A percentile compares a stretch with the other conserved stretches of the same genome.
Evolutionary conservation across 53 echinoderm and acorn worm species (phyloP).

Genomic region (Glandiceps talaboti): DNA sequence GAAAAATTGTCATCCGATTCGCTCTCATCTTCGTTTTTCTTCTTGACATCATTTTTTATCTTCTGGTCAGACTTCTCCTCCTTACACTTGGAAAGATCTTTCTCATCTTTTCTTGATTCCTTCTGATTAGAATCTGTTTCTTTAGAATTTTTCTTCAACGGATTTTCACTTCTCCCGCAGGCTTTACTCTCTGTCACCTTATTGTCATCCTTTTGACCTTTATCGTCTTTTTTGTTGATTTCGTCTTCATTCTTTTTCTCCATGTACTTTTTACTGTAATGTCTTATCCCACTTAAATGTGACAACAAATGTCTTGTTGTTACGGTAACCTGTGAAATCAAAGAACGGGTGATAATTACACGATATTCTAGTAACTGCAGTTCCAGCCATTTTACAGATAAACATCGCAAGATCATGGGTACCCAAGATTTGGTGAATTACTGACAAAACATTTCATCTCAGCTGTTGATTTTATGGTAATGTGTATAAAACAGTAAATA

Average conservation of each 20-base stretch:
- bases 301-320: slow-evolving; percentile 76
- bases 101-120: slow-evolving; percentile 6
- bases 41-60: not conserved
- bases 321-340: slow-evolving; percentile 35
- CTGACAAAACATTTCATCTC: no score
- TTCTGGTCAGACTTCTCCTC: not conserved
- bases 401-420: no score
- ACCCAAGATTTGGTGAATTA: no score
- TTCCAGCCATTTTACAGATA: no score
- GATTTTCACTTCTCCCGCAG: slow-evolving; percentile 13
- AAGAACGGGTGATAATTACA: no score
- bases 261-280: slow-evolving; percentile 68
- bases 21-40: not conserved
- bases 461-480: no score
- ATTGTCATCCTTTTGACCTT: slow-evolving; percentile 4
- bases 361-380: no score
- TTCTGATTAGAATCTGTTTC: not conserved
- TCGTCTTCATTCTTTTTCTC: slow-evolving; percentile 6
- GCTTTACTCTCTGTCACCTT: no score
- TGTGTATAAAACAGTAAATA: no score
- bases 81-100: slow-evolving; percentile 1
- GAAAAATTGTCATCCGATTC: not conserved
- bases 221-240: not conserved
- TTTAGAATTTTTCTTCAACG: slow-evolving; percentile 15
- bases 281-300: slow-evolving; percentile 79